phyloP scores from a whole-genome alignment of 1,140 invertebrate species.

The Bombyx mandarina region DNA sequence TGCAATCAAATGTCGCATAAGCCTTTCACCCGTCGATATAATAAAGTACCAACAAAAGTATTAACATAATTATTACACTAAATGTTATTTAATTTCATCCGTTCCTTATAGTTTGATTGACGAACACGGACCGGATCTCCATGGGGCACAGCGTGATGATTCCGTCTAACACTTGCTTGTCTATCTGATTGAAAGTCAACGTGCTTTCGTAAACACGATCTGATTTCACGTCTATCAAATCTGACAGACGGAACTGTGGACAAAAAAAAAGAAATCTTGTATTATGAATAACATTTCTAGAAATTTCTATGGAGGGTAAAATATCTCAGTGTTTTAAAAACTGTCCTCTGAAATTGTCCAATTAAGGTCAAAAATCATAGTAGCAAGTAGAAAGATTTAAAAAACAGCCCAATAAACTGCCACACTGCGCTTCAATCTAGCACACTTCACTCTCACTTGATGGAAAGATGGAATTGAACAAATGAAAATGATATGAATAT shows the following conservation, averaged over 20 bases:
- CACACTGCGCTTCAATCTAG: too few species aligned
- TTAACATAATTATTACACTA: neutral
- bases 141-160: slow-evolving; percentile 43
- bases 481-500: too few species aligned
- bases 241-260: slow-evolving; percentile 34
- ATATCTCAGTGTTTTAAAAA: too few species aligned
- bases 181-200: slow-evolving; percentile 32
- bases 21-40: neutral
- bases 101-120: slow-evolving; percentile 36
- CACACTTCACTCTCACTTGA: too few species aligned
- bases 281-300: neutral
- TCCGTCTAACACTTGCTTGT: slow-evolving; percentile 17
- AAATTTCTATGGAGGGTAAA: too few species aligned
- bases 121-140: slow-evolving; percentile 48
- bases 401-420: too few species aligned
- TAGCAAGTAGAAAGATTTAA: too few species aligned
- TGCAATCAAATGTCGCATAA: too few species aligned
- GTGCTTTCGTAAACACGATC: slow-evolving; percentile 37
- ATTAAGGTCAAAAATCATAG: too few species aligned
- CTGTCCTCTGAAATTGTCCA: too few species aligned
- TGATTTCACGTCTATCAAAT: slow-evolving; percentile 30
- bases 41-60: neutral
- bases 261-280: slow-evolving; percentile 5
- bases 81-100: neutral
- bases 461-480: too few species aligned